Evolutionary conservation across 2,113 vertebrate species (phyloP), one percentile per base, ranked within the genome.

Genomic region (Ptychochromis oligacanthus): DNA sequence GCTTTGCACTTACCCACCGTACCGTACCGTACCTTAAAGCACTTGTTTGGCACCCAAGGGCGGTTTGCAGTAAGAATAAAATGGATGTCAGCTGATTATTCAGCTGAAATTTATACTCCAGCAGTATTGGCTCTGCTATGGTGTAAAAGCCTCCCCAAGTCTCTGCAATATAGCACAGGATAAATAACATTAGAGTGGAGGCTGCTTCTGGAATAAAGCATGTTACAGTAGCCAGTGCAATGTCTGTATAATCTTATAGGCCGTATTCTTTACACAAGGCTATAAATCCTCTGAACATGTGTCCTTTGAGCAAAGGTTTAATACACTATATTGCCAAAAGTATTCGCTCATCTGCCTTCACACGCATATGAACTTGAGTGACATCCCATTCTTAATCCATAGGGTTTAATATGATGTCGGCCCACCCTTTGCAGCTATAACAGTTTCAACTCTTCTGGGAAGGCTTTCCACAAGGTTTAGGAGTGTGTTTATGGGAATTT

Each of bases 31-130:
- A 70, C 49, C 60, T 56, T 65, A 59, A 84, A 81, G 72, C 49
- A 10, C 62, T 79, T 46, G 59, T 43, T 85, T 87, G 60, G 78
- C 62, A 75, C 46, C 72, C 40, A 31, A 34, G 7, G 59, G 56
- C 2, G 3, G 52, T n/a, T 59, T 65, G 78, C 72, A 43, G 81
- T 59, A 31, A 78, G 13, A 34, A 57, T 64, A 75, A 79, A 90
- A 83, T 58, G 18, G 40, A 18, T 75, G 46, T 77, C 18, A 34
- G 67, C 20, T 59, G 72, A 88, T 87, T 81, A 89, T 91, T 85
- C 70, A 65, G 28, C 12, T 82, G 20, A 76, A 87, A 80, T 87
- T 58, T 55, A 76, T 46, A 72, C 36, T 49, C 28, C 56, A 4
- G 79, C 62, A 75, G 65, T 6, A 60, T 67, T 80, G 85, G 65